These are phyloP conservation scores for Muscidifurax raptorellus DNA, from an alignment of 1,140 invertebrate species.

Conservation along the genomic window DNA sequence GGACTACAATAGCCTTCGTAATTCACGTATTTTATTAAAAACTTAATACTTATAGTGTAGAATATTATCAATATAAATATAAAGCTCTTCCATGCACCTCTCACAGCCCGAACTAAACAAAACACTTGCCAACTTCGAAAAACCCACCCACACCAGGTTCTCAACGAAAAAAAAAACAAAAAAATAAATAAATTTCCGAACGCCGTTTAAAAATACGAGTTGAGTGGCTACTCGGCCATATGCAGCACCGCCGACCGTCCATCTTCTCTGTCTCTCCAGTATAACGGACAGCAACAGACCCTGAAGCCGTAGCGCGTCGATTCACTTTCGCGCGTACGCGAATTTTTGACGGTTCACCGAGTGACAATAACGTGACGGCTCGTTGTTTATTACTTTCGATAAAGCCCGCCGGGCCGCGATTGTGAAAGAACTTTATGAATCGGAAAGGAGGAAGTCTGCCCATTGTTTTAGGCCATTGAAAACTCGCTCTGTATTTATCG, in stretches of 20 bases:
- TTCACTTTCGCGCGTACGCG: slow-evolving; percentile 1
- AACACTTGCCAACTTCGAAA: too few relatives aligned
- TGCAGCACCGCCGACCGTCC: neutral
- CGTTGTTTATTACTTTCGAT: slow-evolving; percentile 43
- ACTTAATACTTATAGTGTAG: too few relatives aligned
- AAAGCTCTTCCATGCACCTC: too few relatives aligned
- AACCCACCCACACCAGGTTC: too few relatives aligned
- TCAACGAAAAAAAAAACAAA: too few relatives aligned
- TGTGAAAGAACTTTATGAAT: slow-evolving; percentile 43
- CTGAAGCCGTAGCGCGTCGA: neutral
- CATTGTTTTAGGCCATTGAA: slow-evolving; percentile 33
- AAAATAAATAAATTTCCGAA: neutral
- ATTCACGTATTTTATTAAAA: too few relatives aligned
- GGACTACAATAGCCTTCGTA: too few relatives aligned
- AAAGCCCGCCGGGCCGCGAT: neutral
- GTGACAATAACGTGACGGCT: slow-evolving; percentile 39
- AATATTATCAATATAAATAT: too few relatives aligned
- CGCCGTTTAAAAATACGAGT: neutral
- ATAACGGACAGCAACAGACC: neutral
- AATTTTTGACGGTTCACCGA: slow-evolving; percentile 42
- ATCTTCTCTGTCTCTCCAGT: neutral
- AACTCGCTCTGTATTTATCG: slow-evolving; percentile 34
- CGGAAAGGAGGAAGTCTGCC: slow-evolving; percentile 38
- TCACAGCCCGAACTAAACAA: too few relatives aligned
- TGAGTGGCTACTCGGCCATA: neutral